Conservation (phyloP, 2,797 vertebrate genomes). For the Gymnoscopelus microlampas region DNA sequence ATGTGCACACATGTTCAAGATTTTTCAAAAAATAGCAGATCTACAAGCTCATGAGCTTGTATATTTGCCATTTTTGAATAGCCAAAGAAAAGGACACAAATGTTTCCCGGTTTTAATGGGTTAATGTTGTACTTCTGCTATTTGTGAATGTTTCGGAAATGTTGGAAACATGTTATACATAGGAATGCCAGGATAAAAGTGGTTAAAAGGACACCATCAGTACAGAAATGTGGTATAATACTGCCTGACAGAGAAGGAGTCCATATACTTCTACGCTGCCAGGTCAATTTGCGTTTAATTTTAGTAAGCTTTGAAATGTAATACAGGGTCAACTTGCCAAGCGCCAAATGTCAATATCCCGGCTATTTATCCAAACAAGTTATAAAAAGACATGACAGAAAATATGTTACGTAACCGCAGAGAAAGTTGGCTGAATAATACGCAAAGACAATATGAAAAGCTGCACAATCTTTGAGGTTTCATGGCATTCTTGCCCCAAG, state of each 20-base stretch:
- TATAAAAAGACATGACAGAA: conserved; percentile 20
- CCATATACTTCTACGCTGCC: background rate
- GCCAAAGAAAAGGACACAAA: no score
- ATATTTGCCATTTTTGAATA: no score
- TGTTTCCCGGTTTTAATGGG: no score
- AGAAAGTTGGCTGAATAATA: conserved; percentile 4
- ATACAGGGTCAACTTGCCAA: background rate
- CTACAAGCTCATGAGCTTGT: no score
- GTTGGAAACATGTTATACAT: no score
- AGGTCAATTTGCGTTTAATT: background rate
- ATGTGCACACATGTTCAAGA: no score
- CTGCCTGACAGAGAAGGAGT: background rate
- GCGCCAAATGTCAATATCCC: conserved; percentile 8
- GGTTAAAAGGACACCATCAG: no score
- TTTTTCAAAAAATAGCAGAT: no score
- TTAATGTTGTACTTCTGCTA: no score
- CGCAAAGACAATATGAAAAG: conserved; percentile 19
- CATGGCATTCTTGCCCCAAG: no score
- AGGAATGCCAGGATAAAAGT: no score
- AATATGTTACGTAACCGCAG: conserved; percentile 18
- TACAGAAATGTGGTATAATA: background rate
- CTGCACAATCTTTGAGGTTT: background rate
- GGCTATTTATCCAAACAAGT: conserved; percentile 17
- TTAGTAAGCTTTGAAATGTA: conserved; percentile 9
- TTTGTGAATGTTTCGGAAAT: no score